These are phyloP conservation scores for Trisateles emortualis DNA, from an alignment of 2,888 invertebrate species.

Conservation along the genomic window DNA sequence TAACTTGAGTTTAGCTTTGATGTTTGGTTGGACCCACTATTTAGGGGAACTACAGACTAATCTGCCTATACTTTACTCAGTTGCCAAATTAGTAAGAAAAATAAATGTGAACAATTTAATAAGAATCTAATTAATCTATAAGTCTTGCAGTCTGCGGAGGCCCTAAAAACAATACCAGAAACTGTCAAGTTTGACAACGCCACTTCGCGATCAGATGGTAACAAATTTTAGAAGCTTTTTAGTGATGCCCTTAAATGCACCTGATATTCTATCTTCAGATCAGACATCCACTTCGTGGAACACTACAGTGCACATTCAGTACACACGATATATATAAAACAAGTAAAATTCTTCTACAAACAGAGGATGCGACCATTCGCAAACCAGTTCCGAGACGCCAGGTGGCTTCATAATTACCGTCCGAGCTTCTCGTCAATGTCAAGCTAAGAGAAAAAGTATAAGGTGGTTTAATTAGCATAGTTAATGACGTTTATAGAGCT, in stretches of 20 bases:
- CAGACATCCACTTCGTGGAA: conserved; percentile 13
- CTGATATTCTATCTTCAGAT: background rate
- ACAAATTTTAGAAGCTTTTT: too few relatives aligned
- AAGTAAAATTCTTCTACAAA: conserved; percentile 38
- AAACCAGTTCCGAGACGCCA: conserved; percentile 49
- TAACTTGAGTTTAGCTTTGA: too few relatives aligned
- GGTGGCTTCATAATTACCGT: conserved; percentile 58
- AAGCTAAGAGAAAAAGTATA: conserved; percentile 54
- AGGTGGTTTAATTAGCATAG: conserved; percentile 47
- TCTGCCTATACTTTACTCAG: too few relatives aligned
- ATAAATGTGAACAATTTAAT: too few relatives aligned
- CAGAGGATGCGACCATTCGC: conserved; percentile 49
- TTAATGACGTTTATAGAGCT: conserved; percentile 37
- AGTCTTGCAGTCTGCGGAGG: too few relatives aligned
- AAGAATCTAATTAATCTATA: too few relatives aligned
- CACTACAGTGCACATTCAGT: conserved; percentile 14
- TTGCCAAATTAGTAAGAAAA: too few relatives aligned
- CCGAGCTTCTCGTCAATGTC: conserved; percentile 58
- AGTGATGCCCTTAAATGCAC: conserved; percentile 7
- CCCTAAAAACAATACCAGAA: too few relatives aligned
- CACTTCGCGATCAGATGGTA: too few relatives aligned
- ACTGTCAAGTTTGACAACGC: too few relatives aligned
- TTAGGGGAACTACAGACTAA: too few relatives aligned
- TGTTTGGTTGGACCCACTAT: too few relatives aligned
- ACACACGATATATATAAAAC: conserved; percentile 21